Percentiles rank a stretch among this genome's conserved stretches.
Evolutionary conservation across 2,113 vertebrate genomes (phyloP).

Genomic region (Macroglossus sobrinus): DNA sequence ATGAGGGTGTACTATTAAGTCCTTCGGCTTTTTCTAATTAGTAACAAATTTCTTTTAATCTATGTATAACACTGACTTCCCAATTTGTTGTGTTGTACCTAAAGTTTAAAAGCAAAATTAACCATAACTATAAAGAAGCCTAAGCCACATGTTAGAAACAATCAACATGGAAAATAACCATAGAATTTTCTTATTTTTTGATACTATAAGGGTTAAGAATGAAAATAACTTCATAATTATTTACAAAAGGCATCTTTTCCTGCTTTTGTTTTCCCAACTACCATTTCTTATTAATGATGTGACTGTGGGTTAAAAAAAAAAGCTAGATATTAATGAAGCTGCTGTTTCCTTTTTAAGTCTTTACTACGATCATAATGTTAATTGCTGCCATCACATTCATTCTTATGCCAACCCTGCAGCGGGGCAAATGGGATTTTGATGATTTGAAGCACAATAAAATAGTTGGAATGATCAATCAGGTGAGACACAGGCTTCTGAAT

Average conservation of each 20-base stretch:
- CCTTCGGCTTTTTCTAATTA: conserved; percentile 31
- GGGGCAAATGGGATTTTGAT: conserved; percentile 57
- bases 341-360: conserved; percentile 41
- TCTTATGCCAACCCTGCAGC: conserved; percentile 54
- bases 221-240: conserved; percentile 52
- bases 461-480: conserved; percentile 49
- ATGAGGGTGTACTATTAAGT: not conserved
- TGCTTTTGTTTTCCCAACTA: conserved; percentile 32
- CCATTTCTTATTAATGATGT: conserved; percentile 3
- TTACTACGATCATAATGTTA: conserved; percentile 25
- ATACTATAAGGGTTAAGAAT: not conserved
- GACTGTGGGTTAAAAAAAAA: conserved; percentile 15
- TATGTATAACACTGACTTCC: not conserved
- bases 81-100: conserved; percentile 1
- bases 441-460: conserved; percentile 56
- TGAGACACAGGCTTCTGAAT: conserved; percentile 41
- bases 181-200: conserved; percentile 36
- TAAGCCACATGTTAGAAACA: not conserved
- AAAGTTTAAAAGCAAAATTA: conserved; percentile 59
- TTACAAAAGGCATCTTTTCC: conserved; percentile 29
- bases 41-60: not conserved
- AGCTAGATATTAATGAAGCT: conserved; percentile 18
- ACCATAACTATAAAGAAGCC: conserved; percentile 21
- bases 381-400: conserved; percentile 60
- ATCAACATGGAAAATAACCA: conserved; percentile 34